These are phyloP conservation scores for Dolichopus griseipennis DNA, from an alignment of 2,888 invertebrate genomes.

Conservation along the genomic window DNA sequence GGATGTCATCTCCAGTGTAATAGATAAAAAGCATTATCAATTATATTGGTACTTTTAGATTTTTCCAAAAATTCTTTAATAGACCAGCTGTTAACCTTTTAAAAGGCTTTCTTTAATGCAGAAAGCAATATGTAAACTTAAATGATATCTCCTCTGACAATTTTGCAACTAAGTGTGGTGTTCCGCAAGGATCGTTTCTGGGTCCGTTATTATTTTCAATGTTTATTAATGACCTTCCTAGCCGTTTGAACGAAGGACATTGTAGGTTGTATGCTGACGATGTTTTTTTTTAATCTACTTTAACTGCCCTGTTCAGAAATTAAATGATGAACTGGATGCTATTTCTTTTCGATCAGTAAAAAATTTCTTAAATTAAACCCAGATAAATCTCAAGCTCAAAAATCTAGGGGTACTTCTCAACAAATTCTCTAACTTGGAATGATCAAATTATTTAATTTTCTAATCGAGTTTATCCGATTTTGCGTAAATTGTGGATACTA, in stretches of 20 bases:
- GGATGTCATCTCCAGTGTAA: too few relatives aligned
- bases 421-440: too few relatives aligned
- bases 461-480: too few relatives aligned
- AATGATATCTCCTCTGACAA: not conserved
- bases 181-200: not conserved
- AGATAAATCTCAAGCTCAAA: conserved; percentile 6
- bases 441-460: too few relatives aligned
- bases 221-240: conserved; percentile 1
- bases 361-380: not conserved
- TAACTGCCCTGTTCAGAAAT: not conserved
- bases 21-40: too few relatives aligned
- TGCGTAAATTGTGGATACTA: too few relatives aligned
- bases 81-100: too few relatives aligned
- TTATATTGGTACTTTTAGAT: too few relatives aligned
- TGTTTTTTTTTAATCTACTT: not conserved
- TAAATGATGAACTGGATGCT: not conserved
- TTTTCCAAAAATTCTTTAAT: too few relatives aligned
- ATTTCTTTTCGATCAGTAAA: not conserved
- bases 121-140: too few relatives aligned
- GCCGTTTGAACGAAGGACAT: not conserved
- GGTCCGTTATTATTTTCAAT: not conserved
- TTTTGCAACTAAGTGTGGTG: not conserved
- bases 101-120: too few relatives aligned
- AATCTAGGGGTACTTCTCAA: conserved; percentile 59
- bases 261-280: not conserved